Percentiles rank a stretch among this genome's conserved stretches.
These are phyloP conservation scores for Semicossyphus pulcher DNA, from an alignment of 2,113 vertebrate species.

Conservation along the genomic window DNA sequence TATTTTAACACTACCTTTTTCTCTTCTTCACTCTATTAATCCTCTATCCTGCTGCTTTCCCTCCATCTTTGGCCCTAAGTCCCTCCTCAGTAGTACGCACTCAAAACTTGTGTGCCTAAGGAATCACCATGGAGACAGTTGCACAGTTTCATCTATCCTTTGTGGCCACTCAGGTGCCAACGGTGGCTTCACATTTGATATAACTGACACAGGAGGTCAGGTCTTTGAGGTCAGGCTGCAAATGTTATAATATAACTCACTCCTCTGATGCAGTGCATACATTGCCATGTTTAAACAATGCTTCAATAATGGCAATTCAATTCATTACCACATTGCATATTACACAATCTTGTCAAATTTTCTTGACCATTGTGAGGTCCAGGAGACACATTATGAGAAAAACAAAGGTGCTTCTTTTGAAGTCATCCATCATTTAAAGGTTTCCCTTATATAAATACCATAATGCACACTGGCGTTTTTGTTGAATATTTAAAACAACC, in stretches of 20 bases:
- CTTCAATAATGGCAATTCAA: background rate
- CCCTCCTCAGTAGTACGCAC: constrained; percentile 65
- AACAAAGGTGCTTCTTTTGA: background rate
- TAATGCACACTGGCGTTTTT: no score
- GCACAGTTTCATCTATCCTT: constrained; percentile 52
- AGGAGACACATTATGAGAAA: constrained; percentile 1
- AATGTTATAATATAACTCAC: background rate
- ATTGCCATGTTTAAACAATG: background rate
- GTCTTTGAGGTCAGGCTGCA: background rate
- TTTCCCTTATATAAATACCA: no score
- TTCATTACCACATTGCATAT: background rate
- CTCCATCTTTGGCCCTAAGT: constrained; percentile 57
- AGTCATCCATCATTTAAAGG: no score
- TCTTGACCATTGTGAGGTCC: no score
- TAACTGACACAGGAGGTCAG: background rate
- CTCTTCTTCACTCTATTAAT: background rate
- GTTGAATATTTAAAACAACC: no score
- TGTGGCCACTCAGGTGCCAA: constrained; percentile 28
- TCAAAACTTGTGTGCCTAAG: constrained; percentile 67
- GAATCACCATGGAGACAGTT: constrained; percentile 73
- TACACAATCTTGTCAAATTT: background rate
- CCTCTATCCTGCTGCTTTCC: constrained; percentile 20
- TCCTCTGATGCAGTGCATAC: background rate
- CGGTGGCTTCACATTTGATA: background rate
- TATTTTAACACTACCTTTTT: constrained; percentile 1